Evolutionary conservation across 2,888 invertebrate species (phyloP).

Genomic region (Copidosoma aretas): DNA sequence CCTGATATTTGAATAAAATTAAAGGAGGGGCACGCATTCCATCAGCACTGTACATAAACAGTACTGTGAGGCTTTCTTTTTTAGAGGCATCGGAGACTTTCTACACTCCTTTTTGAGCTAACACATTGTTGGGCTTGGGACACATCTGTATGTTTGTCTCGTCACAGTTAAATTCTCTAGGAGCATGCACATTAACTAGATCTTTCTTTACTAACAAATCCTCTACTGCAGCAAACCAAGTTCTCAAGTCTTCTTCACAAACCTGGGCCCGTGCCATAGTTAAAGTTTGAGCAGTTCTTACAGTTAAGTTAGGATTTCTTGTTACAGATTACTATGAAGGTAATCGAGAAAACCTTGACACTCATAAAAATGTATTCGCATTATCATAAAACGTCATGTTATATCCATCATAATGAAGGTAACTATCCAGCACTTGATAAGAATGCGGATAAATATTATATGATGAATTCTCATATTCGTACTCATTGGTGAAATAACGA

Average conservation of each 20-base stretch:
- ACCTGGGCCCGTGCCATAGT: background rate
- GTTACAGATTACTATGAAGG: no score
- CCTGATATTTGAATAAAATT: constrained; percentile 42
- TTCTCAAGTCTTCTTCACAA: background rate
- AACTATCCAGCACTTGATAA: no score
- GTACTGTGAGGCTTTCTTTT: constrained; percentile 3
- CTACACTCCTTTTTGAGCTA: constrained; percentile 1
- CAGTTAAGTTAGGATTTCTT: constrained; percentile 1
- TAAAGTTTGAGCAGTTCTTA: no score
- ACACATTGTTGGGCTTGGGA: background rate
- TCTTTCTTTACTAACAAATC: background rate
- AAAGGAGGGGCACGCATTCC: constrained; percentile 49
- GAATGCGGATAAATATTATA: no score
- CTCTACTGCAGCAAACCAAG: background rate
- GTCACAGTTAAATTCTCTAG: constrained; percentile 2
- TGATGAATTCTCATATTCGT: no score
- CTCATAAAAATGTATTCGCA: no score
- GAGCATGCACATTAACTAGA: background rate
- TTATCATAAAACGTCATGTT: no score
- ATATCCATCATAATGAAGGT: no score
- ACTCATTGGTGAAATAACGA: no score
- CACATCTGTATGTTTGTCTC: background rate
- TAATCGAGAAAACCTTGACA: no score
- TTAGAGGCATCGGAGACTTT: background rate
- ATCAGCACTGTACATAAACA: constrained; percentile 42